Percentiles rank a stretch among this genome's conserved stretches.
phyloP scores from a whole-genome alignment of 2,113 vertebrate genomes.

The Pseudopodoces humilis region DNA sequence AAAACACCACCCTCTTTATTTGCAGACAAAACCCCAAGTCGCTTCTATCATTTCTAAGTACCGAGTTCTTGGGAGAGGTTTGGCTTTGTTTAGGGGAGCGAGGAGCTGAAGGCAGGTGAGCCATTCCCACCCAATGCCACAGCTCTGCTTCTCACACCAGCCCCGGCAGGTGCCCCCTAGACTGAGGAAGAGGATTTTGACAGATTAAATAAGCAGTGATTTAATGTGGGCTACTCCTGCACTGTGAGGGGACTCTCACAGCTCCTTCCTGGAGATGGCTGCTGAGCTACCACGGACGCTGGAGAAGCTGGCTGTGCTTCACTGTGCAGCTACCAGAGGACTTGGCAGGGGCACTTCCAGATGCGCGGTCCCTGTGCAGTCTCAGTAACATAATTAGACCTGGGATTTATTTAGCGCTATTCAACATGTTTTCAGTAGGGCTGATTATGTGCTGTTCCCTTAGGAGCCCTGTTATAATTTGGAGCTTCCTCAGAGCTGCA shows the following conservation, averaged over 20 bases:
- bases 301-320: background rate
- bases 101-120: background rate
- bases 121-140: background rate
- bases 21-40: background rate
- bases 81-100: background rate
- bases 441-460: slow-evolving; percentile 40
- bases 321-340: background rate
- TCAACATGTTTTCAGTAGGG: slow-evolving; percentile 37
- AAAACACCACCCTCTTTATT: background rate
- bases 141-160: background rate
- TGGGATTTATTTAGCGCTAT: background rate
- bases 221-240: background rate
- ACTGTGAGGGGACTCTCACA: background rate
- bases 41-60: background rate
- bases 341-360: background rate
- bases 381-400: slow-evolving; percentile 44
- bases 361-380: background rate
- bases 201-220: slow-evolving; percentile 47
- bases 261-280: slow-evolving; percentile 13
- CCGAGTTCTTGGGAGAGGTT: background rate
- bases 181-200: background rate
- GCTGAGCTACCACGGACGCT: background rate
- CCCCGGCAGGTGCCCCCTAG: background rate
- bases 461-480: slow-evolving; percentile 41
- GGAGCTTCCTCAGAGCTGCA: slow-evolving; percentile 42